Evolutionary conservation across 1,140 invertebrate species (phyloP), one percentile per base, ranked within the genome.

Genomic region (Sycophila sp.): DNA sequence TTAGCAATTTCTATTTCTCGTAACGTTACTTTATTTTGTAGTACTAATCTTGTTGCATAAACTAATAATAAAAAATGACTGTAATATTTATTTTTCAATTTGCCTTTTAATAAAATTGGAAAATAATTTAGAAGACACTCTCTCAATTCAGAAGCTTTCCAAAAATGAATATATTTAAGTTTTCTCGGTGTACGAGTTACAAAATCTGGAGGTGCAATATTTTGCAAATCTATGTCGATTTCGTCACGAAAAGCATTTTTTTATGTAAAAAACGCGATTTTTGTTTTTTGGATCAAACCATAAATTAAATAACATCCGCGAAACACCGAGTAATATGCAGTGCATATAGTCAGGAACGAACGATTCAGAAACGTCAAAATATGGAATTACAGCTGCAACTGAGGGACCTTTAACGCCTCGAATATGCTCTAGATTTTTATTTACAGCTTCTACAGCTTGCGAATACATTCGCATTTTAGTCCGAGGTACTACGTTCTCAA

Each of bases 51-150:
- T 7, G 59, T 67, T 1, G 17, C 72, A 47, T 45, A 40, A 1
- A 51, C 19, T 7, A 70, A 38, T 32, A 70, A 17, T 38, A 70
- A 67, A 65, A 51, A 70, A 30, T 73, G 67, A 26, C 67, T 36
- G 17, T 63, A 70, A 30, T 66, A 73, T 10, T 28, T 55, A 19
- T 40, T 38, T 28, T 55, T 56, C 8, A 70, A 49, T 28, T 36
- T 47, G 3, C 36, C 49, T 67, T 66, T 49, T 5, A 66, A 49
- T 15, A 73, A 5, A 15, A 70, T 63, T 4, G 63, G 30, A 26
- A 62, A 60, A 51, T 70, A 73, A n/a, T n/a, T n/a, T n/a, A n/a
- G n/a, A n/a, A 36, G 53, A 67, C 24, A 73, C 19, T 53, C 62
- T 34, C 53, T 42, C n/a, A 64, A 30, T 59, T 73, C 71, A 22